A percentile compares a stretch with the other conserved stretches of the same genome.
Evolutionary conservation across 2,888 invertebrate species (phyloP).

Genomic region (Drosophila melanosoma): DNA sequence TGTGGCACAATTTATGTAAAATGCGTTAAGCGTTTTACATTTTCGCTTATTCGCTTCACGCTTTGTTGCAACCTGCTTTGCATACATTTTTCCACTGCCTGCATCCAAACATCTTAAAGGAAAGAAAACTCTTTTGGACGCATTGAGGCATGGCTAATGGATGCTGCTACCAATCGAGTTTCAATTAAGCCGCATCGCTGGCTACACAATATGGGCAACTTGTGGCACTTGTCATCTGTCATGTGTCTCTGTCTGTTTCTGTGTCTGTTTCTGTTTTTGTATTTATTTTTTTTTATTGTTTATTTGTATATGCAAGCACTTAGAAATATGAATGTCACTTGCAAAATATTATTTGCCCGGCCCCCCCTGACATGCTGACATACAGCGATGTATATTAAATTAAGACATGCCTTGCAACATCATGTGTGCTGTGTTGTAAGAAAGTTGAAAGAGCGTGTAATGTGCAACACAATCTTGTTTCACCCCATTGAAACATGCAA

Average conservation of each 20-base stretch:
- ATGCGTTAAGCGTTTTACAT: slow-evolving; percentile 47
- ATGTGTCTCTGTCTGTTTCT: background rate
- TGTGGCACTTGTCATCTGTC: slow-evolving; percentile 55
- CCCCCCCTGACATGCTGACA: slow-evolving; percentile 11
- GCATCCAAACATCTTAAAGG: slow-evolving; percentile 14
- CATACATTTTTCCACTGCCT: slow-evolving; percentile 40
- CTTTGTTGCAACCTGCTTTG: slow-evolving; percentile 65
- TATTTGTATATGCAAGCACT: slow-evolving; percentile 8
- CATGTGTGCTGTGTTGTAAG: slow-evolving; percentile 1
- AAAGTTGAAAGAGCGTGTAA: slow-evolving; percentile 39
- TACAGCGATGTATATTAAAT: slow-evolving; percentile 29
- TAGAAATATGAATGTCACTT: slow-evolving; percentile 15
- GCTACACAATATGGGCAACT: slow-evolving; percentile 38
- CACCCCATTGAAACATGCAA: slow-evolving; percentile 57
- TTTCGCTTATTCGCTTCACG: slow-evolving; percentile 53
- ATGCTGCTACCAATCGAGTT: slow-evolving; percentile 51
- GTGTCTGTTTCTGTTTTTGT: background rate
- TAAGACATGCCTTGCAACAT: slow-evolving; percentile 27
- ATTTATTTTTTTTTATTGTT: background rate
- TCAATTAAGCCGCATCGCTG: slow-evolving; percentile 57
- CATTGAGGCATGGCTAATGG: slow-evolving; percentile 33
- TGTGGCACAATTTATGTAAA: slow-evolving; percentile 44
- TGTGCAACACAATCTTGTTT: slow-evolving; percentile 57
- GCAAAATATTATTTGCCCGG: background rate
- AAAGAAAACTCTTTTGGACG: background rate